Conservation (phyloP, 2,113 vertebrate species). For the Melanerpes aurifrons region DNA sequence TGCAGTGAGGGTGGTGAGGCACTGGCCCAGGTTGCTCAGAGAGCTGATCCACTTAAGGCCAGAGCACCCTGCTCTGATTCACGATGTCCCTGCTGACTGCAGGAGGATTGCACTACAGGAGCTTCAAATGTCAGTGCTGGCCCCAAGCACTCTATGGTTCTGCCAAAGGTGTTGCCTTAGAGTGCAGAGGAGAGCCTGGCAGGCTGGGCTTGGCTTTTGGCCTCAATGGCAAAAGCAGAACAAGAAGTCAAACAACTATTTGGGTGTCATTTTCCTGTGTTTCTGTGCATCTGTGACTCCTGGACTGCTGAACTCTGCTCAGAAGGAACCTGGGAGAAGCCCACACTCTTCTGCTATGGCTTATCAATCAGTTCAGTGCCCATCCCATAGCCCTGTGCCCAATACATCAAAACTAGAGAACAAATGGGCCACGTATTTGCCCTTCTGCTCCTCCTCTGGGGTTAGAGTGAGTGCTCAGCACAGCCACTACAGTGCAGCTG, state of each 20-base stretch:
- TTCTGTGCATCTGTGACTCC: not conserved
- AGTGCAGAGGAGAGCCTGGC: too few species aligned
- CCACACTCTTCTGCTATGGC: not conserved
- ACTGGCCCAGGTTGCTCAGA: too few species aligned
- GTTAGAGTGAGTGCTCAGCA: not conserved
- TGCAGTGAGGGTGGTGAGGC: too few species aligned
- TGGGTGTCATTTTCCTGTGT: not conserved
- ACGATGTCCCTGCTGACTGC: too few species aligned
- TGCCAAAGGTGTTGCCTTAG: too few species aligned
- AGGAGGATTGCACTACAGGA: too few species aligned
- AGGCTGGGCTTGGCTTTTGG: too few species aligned
- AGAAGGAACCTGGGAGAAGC: not conserved
- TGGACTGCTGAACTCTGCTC: not conserved
- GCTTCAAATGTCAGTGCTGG: too few species aligned
- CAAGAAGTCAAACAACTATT: not conserved
- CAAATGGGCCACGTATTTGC: not conserved
- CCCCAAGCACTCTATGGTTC: too few species aligned
- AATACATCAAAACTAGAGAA: not conserved
- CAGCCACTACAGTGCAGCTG: not conserved
- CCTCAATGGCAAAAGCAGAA: not conserved
- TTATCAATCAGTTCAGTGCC: not conserved
- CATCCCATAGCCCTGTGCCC: not conserved
- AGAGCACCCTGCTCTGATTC: too few species aligned
- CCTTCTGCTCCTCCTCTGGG: not conserved
- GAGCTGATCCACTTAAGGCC: too few species aligned